Percentiles rank a stretch among this genome's conserved stretches.
phyloP scores from a whole-genome alignment of 2,797 vertebrate species.

The Lepilemur septentrionalis region DNA sequence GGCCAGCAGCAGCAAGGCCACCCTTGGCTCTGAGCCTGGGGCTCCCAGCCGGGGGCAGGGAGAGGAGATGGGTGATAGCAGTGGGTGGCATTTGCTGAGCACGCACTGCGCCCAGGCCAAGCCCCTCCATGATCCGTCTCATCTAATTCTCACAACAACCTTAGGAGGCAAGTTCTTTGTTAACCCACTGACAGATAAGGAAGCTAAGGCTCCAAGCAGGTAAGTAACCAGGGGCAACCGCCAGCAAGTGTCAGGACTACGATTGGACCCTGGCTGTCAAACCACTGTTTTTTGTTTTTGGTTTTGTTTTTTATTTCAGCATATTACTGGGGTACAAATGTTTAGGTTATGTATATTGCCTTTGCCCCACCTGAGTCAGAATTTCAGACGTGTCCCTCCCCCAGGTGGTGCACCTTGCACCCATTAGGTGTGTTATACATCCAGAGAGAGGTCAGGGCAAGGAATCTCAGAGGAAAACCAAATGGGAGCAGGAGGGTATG shows the following conservation, averaged over 20 bases:
- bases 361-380: too few species aligned
- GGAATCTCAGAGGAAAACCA: background rate
- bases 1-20: background rate
- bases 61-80: background rate
- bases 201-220: background rate
- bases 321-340: too few species aligned
- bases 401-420: too few species aligned
- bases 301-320: too few species aligned
- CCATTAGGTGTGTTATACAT: too few species aligned
- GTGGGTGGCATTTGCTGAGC: background rate
- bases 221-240: too few species aligned
- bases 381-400: too few species aligned
- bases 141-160: background rate
- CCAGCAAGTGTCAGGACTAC: background rate
- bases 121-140: background rate
- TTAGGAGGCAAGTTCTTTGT: background rate
- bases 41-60: background rate
- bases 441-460: background rate
- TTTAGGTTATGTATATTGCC: too few species aligned
- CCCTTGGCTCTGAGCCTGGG: background rate
- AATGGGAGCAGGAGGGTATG: rapidly evolving
- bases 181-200: background rate
- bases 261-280: background rate
- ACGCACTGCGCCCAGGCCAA: background rate
- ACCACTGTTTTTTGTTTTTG: background rate